Evolutionary conservation across 2,797 vertebrate genomes (phyloP).

Genomic region (Pangasius macronema): DNA sequence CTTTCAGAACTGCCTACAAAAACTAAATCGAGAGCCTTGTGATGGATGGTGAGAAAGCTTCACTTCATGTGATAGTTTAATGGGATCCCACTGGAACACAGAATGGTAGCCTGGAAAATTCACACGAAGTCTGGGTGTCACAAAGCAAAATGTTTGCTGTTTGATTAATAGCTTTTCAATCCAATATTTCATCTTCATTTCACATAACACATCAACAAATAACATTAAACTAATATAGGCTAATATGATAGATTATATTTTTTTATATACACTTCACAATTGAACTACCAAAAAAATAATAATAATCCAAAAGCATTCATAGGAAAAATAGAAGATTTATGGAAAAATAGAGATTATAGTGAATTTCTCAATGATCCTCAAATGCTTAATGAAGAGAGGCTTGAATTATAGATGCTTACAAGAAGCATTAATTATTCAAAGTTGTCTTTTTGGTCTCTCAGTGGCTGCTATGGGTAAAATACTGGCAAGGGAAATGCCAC

Average conservation of each 20-base stretch:
- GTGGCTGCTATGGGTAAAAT: conserved; percentile 63
- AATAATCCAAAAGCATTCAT: background rate
- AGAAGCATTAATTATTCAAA: conserved; percentile 70
- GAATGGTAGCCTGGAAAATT: background rate
- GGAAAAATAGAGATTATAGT: conserved; percentile 24
- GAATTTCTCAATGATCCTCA: conserved; percentile 54
- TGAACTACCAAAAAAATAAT: background rate
- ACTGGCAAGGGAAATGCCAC: conserved; percentile 55
- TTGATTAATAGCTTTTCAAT: background rate
- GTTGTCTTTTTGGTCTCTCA: conserved; percentile 60
- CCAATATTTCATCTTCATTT: conserved; percentile 7
- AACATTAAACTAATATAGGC: background rate
- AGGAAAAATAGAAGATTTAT: conserved; percentile 36
- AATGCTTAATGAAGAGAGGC: conserved; percentile 63
- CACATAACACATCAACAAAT: background rate
- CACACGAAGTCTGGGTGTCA: background rate
- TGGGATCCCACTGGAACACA: conserved; percentile 35
- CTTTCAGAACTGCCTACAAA: conserved; percentile 40
- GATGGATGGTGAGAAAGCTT: conserved; percentile 35
- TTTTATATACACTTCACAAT: background rate
- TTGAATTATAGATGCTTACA: conserved; percentile 71
- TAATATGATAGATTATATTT: background rate
- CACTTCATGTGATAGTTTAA: conserved; percentile 41
- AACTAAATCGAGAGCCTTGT: conserved; percentile 25
- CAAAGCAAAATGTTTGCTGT: background rate